Evolutionary conservation across 64 coral and sea anemone species (phyloP).

Genomic region (Platygyra sinensis): DNA sequence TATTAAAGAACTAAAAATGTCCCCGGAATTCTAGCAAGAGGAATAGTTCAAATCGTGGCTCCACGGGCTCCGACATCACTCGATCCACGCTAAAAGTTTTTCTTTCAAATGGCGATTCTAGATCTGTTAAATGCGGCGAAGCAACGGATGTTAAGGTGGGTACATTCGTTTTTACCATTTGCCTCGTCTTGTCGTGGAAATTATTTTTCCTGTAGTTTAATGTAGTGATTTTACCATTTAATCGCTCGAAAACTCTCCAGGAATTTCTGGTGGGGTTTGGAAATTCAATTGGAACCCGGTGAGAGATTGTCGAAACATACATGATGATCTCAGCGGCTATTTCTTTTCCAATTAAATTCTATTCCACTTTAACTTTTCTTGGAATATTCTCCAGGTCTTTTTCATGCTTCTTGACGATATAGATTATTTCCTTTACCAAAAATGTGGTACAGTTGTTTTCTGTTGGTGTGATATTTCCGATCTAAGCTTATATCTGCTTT

Average conservation of each 20-base stretch:
- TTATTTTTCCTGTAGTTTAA: background rate
- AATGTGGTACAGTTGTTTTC: background rate
- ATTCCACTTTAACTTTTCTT: background rate
- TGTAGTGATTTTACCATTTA: background rate
- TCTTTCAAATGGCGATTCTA: constrained; percentile 93
- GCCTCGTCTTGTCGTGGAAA: too few species aligned
- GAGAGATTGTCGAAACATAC: background rate
- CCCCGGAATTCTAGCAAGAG: constrained; percentile 77
- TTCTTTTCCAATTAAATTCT: background rate
- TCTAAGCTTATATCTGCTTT: background rate
- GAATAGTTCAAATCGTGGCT: constrained; percentile 89
- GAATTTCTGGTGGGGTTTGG: constrained; percentile 13
- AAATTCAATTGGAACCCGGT: constrained; percentile 14
- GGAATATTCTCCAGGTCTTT: background rate
- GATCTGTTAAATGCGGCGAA: constrained; percentile 98
- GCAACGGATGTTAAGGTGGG: constrained; percentile 96
- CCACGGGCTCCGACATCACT: constrained; percentile 82
- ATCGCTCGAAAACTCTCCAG: constrained; percentile 31
- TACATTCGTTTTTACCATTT: background rate
- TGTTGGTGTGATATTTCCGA: background rate
- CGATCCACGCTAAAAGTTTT: constrained; percentile 94
- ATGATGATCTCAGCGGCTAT: background rate
- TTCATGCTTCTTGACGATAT: background rate
- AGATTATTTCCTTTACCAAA: background rate
- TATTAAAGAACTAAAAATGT: constrained; percentile 62